Base-by-base conservation (phyloP, 2,113 vertebrate species). In the Lates calcarifer region DNA sequence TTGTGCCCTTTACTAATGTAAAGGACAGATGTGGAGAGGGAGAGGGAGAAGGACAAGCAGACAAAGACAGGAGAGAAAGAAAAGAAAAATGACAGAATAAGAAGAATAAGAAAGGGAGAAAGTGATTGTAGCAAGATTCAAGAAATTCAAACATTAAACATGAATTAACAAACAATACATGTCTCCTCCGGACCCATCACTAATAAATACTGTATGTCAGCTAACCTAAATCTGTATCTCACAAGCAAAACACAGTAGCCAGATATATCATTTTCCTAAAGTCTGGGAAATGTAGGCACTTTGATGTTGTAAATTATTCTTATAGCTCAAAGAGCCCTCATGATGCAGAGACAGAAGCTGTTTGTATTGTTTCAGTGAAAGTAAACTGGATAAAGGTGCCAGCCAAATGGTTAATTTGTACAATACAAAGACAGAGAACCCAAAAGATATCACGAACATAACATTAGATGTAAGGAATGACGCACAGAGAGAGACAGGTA, bases 401-500 rank as follows among this genome's bases (percentile, higher is more conserved):
- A 26, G 62, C 47, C 61, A 55, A 72, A 53, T 15, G 60, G 28
- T 14, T 64, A 60, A 62, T 45, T 43, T 57, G 45, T 79, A 39
- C 70, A 69, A 22, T 35, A 28, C 24, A 39, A 39, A 74, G 29
- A 47, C 55, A 57, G 26, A 57, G 24, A 65, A 17, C 4, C 66
- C 49, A 71, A 66, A 20, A 24, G 47, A 72, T 63, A 67, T 57
- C 15, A 39, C 7, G 71, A 77, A 56, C 37, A n/a, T n/a, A n/a
- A n/a, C n/a, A 65, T 53, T 14, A 57, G 57, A 84, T 78, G 49
- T 68, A 58, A 60, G 68, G 17, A 77, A 55, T 26, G 53, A 70
- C 2, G 1, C 37, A 66, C n/a, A 58, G 26, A 80, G 77, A 61
- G 83, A 88, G 85, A 88, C 78, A 76, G 76, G 84, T 85, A 82